These are phyloP conservation scores for Limulus polyphemus DNA, from an alignment of 2,888 invertebrate genomes.

Conservation along the genomic window DNA sequence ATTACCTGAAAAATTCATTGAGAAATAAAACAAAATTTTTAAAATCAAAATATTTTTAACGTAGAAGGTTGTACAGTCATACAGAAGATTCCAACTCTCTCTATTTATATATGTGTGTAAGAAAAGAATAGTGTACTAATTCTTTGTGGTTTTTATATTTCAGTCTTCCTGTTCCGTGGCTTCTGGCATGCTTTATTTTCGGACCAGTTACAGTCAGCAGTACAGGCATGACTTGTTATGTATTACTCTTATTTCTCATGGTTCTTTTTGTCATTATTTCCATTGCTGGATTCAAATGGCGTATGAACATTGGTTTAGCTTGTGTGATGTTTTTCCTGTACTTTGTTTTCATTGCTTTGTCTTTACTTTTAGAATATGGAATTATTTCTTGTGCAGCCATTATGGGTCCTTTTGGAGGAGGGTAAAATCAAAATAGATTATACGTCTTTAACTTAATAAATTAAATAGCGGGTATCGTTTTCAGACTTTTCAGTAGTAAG, in stretches of 20 bases:
- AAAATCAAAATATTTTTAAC: no score
- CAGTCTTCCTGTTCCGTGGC: slow-evolving; percentile 92
- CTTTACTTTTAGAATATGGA: slow-evolving; percentile 83
- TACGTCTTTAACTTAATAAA: no score
- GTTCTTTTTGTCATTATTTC: slow-evolving; percentile 85
- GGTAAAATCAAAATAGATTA: no score
- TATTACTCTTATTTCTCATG: slow-evolving; percentile 92
- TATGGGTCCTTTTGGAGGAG: no score
- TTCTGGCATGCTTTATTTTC: slow-evolving; percentile 49
- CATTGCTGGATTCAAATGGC: slow-evolving; percentile 92
- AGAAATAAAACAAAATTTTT: no score
- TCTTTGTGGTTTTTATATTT: slow-evolving; percentile 10
- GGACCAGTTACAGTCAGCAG: slow-evolving; percentile 84
- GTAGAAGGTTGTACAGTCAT: no score
- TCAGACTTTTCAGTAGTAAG: no score
- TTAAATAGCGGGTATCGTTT: no score
- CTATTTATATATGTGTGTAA: no score
- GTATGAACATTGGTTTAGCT: slow-evolving; percentile 91
- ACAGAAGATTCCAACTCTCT: no score
- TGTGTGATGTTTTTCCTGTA: slow-evolving; percentile 93
- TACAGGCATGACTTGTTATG: slow-evolving; percentile 94
- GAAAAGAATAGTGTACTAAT: no score
- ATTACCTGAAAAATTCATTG: no score
- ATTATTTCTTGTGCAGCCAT: slow-evolving; percentile 34
- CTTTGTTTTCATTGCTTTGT: slow-evolving; percentile 86